phyloP scores from a whole-genome alignment of 1,140 invertebrate genomes.

The Metopolophium dirhodum region DNA sequence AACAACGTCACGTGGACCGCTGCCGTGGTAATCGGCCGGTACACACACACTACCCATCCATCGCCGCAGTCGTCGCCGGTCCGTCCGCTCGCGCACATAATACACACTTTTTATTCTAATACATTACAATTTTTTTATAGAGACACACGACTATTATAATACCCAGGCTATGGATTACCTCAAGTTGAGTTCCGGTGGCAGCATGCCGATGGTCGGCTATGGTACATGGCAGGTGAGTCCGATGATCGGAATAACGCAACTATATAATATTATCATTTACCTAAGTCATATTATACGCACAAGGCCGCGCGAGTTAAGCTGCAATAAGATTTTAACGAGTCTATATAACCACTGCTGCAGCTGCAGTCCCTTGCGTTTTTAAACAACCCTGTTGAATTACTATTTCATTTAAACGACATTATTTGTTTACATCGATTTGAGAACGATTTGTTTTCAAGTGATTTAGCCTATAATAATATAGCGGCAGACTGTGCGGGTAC shows the following conservation, averaged over 20 bases:
- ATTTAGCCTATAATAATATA: too few species aligned
- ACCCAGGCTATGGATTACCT: background rate
- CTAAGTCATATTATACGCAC: too few species aligned
- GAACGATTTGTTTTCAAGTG: too few species aligned
- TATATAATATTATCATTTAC: background rate
- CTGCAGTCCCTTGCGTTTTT: background rate
- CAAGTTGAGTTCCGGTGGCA: conserved; percentile 54
- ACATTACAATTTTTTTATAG: background rate
- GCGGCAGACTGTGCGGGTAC: too few species aligned
- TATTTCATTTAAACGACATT: too few species aligned
- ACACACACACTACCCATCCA: background rate
- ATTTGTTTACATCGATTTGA: too few species aligned
- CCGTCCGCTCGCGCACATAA: background rate
- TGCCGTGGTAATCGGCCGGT: background rate
- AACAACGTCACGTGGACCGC: background rate
- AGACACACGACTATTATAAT: background rate
- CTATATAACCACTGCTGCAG: too few species aligned
- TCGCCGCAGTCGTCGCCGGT: background rate
- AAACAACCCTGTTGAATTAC: background rate
- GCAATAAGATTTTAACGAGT: background rate
- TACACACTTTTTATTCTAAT: background rate
- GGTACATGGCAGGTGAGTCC: conserved; percentile 71
- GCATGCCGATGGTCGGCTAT: conserved; percentile 70
- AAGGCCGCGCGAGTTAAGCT: background rate
- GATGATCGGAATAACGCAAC: background rate